Conservation (phyloP, 2,888 invertebrate genomes). For the Subacronicta megacephala region DNA sequence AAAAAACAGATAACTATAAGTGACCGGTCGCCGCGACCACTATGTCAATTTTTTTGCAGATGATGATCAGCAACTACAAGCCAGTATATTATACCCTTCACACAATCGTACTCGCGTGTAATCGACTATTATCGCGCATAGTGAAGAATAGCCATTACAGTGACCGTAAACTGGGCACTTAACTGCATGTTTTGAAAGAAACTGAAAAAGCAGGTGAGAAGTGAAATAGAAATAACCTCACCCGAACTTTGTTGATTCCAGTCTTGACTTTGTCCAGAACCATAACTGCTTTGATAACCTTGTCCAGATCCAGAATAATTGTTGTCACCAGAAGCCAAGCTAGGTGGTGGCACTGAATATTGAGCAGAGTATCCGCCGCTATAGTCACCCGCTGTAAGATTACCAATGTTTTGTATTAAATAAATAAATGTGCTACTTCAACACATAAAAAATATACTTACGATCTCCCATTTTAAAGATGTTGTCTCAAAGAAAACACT, state of each 20-base stretch:
- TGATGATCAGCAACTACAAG: too few relatives aligned
- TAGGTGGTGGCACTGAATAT: slow-evolving; percentile 85
- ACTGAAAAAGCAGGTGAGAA: background rate
- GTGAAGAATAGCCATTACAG: too few relatives aligned
- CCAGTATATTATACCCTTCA: too few relatives aligned
- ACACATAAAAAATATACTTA: slow-evolving; percentile 29
- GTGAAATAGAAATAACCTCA: slow-evolving; percentile 51
- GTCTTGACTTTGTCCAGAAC: slow-evolving; percentile 72
- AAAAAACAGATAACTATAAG: too few relatives aligned
- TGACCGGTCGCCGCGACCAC: too few relatives aligned
- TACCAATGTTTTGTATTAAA: too few relatives aligned
- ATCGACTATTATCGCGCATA: too few relatives aligned
- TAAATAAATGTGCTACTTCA: background rate
- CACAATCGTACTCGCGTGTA: too few relatives aligned
- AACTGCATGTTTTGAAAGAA: too few relatives aligned
- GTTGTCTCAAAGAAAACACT: background rate
- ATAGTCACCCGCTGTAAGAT: slow-evolving; percentile 74
- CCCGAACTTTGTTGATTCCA: slow-evolving; percentile 79
- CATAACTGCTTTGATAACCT: slow-evolving; percentile 76
- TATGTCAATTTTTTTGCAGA: too few relatives aligned
- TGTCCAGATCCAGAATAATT: slow-evolving; percentile 73
- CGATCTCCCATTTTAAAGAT: slow-evolving; percentile 49
- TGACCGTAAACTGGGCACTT: too few relatives aligned
- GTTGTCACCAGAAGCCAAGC: slow-evolving; percentile 79
- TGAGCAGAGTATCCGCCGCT: slow-evolving; percentile 81